phyloP scores from a whole-genome alignment of 2,797 vertebrate species.

The Alcedo atthis region DNA sequence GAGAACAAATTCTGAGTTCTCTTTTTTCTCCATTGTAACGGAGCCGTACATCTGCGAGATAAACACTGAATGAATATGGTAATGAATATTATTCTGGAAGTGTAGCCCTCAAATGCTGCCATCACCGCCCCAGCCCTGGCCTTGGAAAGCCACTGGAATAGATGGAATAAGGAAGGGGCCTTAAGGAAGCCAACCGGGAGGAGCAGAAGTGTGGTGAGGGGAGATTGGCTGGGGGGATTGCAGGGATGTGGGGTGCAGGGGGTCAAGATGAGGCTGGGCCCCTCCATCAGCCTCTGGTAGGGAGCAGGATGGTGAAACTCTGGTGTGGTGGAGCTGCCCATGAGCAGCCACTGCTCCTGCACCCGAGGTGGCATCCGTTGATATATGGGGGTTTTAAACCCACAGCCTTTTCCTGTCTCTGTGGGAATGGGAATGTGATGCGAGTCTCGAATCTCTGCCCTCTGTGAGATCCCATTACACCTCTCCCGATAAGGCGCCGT shows the following conservation, averaged over 20 bases:
- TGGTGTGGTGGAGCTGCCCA: accelerated
- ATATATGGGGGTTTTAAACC: neutral
- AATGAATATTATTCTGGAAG: slow-evolving; percentile 59
- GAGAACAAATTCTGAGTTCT: slow-evolving; percentile 78
- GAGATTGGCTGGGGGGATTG: accelerated
- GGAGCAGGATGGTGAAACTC: neutral
- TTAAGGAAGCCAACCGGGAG: accelerated
- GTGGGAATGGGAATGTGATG: neutral
- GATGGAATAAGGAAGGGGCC: neutral
- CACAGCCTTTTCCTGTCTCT: neutral
- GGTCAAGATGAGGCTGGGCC: neutral
- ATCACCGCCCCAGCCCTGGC: neutral
- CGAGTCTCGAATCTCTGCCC: neutral
- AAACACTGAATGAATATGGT: slow-evolving; percentile 65
- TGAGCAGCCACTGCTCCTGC: neutral
- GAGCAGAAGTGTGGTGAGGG: accelerated
- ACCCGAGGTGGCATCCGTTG: neutral
- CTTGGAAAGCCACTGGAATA: neutral
- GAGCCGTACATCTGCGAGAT: slow-evolving; percentile 77
- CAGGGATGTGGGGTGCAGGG: neutral
- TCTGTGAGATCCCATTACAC: slow-evolving; percentile 8
- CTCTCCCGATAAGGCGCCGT: neutral
- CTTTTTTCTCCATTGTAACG: slow-evolving; percentile 77
- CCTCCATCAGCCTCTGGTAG: neutral
- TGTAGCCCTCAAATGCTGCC: neutral